A percentile compares a stretch with the other conserved stretches of the same genome.
Evolutionary conservation across 2,113 vertebrate species (phyloP).

Genomic region (Spheniscus mendiculus): DNA sequence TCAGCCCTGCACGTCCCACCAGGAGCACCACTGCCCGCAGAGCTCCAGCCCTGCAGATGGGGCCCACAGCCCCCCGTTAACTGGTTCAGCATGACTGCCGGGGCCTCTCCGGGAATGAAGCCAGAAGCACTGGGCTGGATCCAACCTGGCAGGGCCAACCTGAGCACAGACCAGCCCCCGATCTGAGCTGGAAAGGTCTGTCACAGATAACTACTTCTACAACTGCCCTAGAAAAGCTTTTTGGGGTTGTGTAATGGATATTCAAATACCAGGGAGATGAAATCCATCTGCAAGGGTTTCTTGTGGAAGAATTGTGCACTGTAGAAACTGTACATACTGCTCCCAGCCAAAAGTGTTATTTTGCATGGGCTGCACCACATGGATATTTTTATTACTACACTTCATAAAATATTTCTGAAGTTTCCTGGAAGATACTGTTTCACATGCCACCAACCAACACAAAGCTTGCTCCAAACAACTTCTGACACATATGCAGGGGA

Average conservation of each 20-base stretch:
- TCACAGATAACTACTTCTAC: not conserved
- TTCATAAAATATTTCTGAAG: conserved; percentile 56
- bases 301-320: not conserved
- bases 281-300: conserved; percentile 39
- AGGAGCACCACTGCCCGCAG: not conserved
- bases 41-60: not conserved
- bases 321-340: not conserved
- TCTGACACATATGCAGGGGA: not conserved
- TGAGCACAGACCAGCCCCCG: not conserved
- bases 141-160: not conserved
- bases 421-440: conserved; percentile 45
- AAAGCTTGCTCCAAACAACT: not conserved
- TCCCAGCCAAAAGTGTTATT: conserved; percentile 7
- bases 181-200: not conserved
- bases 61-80: not conserved
- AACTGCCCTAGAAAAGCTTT: not conserved
- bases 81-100: not conserved
- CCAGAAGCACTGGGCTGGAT: not conserved
- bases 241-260: not conserved
- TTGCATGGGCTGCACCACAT: conserved; percentile 11
- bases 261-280: conserved; percentile 23
- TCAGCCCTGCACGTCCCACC: not conserved
- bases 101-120: not conserved
- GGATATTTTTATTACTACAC: conserved; percentile 51
- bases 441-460: conserved; percentile 42